Evolutionary conservation across 2,888 invertebrate genomes (phyloP), one percentile per base, ranked within the genome.

Genomic region (Acanthacorydalis orientalis): DNA sequence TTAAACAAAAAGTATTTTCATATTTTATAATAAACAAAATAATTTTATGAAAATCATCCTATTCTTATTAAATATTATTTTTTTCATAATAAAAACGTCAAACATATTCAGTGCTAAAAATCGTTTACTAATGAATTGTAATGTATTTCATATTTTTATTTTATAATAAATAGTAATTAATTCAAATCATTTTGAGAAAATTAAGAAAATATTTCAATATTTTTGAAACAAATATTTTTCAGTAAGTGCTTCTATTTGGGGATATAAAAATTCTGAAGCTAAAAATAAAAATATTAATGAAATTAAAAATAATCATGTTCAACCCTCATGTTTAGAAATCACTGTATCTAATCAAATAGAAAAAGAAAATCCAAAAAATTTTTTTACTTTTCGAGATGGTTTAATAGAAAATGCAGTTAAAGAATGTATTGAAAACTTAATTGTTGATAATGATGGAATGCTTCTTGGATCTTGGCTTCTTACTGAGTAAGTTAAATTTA

Each of bases 391-490:
- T 58, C 73, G 87, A 50, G 78, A 79, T 54, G 82, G 80, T 23
- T 78, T 83, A 11, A 76, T 86, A 10, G 80, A 83, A 54, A 72
- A 72, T 53, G 86, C 86, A 3, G 73, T 85, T 38, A 73, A 76
- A 48, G 82, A 83, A 56, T 81, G 83, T 57, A 75, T 77, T 43
- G 73, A 75, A 1, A 72, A 68, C 12, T 62, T 84, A 49, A 76
- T 79, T 49, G 73, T 74, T 44, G 77, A 77, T 51, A 62, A 71
- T 38, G 85, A 85, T 64, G 84, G 84, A 31, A 75, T 77, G 52
- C 66, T 85, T 46, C 61, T 80, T 49, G 85, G 83, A 37, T 77
- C 79, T 38, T 89, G 86, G 83, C 68, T 89, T 48, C 65, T 89
- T 33, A 86, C 87, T 31, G 86, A 87, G 87, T 88, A 70, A 66